phyloP scores from a whole-genome alignment of 2,113 vertebrate genomes.

The Formicarius rufipectus region DNA sequence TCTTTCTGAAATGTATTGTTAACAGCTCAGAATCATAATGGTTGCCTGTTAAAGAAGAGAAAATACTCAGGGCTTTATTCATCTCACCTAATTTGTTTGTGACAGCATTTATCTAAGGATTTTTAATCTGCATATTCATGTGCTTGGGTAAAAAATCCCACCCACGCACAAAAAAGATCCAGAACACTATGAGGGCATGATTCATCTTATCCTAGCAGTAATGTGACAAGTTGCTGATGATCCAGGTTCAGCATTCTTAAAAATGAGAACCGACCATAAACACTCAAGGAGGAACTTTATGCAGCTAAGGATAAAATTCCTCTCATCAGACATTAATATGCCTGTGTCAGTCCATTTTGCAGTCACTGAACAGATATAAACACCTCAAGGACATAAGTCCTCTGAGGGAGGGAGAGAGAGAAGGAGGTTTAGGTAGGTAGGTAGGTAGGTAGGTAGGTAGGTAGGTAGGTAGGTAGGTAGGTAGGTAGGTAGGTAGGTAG shows the following conservation, averaged over 20 bases:
- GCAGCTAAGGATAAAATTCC: neutral
- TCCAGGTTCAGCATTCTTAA: neutral
- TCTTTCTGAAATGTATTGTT: neutral
- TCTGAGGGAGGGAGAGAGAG: no score
- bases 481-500: neutral
- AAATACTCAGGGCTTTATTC: neutral
- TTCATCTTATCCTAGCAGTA: neutral
- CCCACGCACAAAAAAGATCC: neutral
- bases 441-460: neutral
- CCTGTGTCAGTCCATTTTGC: neutral
- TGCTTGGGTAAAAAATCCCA: neutral
- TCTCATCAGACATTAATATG: neutral
- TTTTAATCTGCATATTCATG: neutral
- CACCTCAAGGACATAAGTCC: neutral
- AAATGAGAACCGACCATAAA: neutral
- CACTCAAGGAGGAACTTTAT: neutral
- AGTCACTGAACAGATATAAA: neutral
- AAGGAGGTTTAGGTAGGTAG: no score
- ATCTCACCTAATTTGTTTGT: neutral
- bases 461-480: neutral
- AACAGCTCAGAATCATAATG: neutral
- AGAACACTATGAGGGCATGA: neutral
- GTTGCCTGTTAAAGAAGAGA: neutral
- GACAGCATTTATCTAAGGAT: neutral
- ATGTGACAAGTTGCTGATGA: neutral